Evolutionary conservation across 1,140 invertebrate genomes (phyloP).

Genomic region (Drosophila funebris): DNA sequence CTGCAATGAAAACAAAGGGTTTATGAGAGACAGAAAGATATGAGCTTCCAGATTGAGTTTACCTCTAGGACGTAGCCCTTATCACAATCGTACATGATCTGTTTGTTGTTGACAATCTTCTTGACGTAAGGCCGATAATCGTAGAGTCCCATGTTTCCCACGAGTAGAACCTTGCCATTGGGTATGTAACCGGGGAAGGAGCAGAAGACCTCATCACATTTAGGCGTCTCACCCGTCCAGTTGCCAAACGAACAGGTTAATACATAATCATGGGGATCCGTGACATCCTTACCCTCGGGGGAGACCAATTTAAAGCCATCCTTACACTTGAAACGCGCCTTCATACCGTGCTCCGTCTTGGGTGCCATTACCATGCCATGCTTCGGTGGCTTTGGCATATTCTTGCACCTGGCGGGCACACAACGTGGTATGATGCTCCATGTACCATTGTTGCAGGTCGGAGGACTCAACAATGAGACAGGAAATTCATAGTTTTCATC

Average conservation of each 20-base stretch:
- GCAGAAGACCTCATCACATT: constrained; percentile 96
- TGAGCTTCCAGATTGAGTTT: neutral
- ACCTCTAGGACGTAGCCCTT: constrained; percentile 93
- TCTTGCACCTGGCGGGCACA: constrained; percentile 94
- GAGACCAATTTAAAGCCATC: constrained; percentile 94
- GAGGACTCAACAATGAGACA: constrained; percentile 72
- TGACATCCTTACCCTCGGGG: constrained; percentile 84
- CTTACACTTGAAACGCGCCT: constrained; percentile 95
- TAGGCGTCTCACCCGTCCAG: constrained; percentile 94
- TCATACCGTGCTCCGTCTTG: constrained; percentile 97
- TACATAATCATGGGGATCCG: constrained; percentile 86
- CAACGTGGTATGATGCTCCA: constrained; percentile 97
- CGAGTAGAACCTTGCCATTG: constrained; percentile 95
- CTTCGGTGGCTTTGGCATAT: constrained; percentile 92
- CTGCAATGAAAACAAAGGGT: neutral
- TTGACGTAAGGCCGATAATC: constrained; percentile 98
- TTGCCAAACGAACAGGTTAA: constrained; percentile 95
- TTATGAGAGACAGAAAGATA: neutral
- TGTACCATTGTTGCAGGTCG: constrained; percentile 96
- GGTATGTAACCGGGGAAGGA: constrained; percentile 96
- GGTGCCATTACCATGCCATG: constrained; percentile 98
- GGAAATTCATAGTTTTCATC: constrained; percentile 94
- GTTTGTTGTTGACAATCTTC: constrained; percentile 96
- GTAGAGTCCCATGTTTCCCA: constrained; percentile 98
- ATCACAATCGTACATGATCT: constrained; percentile 98